Conservation (phyloP, 2,888 invertebrate species). For the Trichogramma evanescens region DNA sequence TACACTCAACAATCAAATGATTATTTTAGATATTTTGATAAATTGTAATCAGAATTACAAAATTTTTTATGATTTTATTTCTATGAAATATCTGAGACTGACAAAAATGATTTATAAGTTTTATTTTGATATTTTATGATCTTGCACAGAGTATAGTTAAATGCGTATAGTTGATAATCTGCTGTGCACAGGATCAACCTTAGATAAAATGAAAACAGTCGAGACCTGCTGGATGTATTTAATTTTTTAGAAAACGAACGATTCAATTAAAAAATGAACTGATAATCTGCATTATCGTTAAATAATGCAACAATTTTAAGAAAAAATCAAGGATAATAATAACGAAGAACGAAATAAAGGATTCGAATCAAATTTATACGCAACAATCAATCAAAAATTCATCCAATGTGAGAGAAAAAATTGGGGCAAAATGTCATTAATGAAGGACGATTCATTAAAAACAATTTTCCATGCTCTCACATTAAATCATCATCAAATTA, state of each 20-base stretch:
- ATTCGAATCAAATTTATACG: constrained; percentile 13
- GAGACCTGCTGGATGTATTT: constrained; percentile 14
- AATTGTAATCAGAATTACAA: no score
- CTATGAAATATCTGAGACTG: constrained; percentile 9
- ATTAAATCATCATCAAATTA: constrained; percentile 13
- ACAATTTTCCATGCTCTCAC: constrained; percentile 17
- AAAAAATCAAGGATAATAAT: no score
- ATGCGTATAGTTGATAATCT: constrained; percentile 9
- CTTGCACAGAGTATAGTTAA: constrained; percentile 2
- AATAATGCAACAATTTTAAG: no score
- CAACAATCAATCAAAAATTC: constrained; percentile 15
- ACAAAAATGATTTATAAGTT: constrained; percentile 3
- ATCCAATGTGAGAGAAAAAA: neutral
- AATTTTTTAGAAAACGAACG: constrained; percentile 12
- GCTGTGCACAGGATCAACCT: constrained; percentile 3
- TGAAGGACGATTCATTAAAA: constrained; percentile 2
- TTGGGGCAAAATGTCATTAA: constrained; percentile 1
- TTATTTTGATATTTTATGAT: constrained; percentile 4
- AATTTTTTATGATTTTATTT: constrained; percentile 1
- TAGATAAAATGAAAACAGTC: constrained; percentile 8
- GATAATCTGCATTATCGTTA: constrained; percentile 1
- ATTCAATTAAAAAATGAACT: neutral
- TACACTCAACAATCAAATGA: no score
- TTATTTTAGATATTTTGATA: no score
- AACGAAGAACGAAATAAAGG: constrained; percentile 20